phyloP scores from a whole-genome alignment of 1,140 invertebrate genomes.

The Belonocnema kinseyi region DNA sequence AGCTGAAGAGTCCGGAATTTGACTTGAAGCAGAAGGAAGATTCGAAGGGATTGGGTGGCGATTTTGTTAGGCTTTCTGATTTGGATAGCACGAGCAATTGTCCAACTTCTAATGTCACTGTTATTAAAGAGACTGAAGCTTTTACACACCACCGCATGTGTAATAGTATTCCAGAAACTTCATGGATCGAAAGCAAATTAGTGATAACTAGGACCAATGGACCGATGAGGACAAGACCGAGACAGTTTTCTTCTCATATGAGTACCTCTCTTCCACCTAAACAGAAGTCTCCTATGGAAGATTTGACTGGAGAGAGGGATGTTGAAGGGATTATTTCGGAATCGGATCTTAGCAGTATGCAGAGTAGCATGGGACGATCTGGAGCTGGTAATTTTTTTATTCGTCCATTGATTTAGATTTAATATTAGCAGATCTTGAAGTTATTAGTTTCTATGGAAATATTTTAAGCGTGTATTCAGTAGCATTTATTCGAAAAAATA shows the following conservation, averaged over 20 bases:
- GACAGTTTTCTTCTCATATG: conserved; percentile 65
- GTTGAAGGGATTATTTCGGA: conserved; percentile 70
- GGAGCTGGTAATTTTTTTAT: conserved; percentile 66
- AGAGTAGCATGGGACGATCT: conserved; percentile 77
- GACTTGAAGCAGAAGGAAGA: conserved; percentile 34
- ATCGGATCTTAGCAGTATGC: conserved; percentile 77
- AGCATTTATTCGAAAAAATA: too few relatives aligned
- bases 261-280: conserved; percentile 69
- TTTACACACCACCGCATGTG: conserved; percentile 69
- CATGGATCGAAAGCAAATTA: conserved; percentile 80
- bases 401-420: neutral
- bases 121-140: conserved; percentile 56
- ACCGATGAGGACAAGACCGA: conserved; percentile 56
- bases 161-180: conserved; percentile 79
- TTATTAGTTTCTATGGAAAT: too few relatives aligned
- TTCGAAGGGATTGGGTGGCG: neutral
- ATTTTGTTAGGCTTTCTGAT: conserved; percentile 78
- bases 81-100: conserved; percentile 74
- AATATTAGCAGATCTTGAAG: neutral
- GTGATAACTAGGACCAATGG: conserved; percentile 77
- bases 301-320: conserved; percentile 62
- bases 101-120: conserved; percentile 38
- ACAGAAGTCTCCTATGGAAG: conserved; percentile 68
- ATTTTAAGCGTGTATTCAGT: too few relatives aligned
- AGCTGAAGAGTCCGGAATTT: conserved; percentile 63